phyloP scores from a whole-genome alignment of 2,888 invertebrate genomes.

The Ariolimax columbianus region DNA sequence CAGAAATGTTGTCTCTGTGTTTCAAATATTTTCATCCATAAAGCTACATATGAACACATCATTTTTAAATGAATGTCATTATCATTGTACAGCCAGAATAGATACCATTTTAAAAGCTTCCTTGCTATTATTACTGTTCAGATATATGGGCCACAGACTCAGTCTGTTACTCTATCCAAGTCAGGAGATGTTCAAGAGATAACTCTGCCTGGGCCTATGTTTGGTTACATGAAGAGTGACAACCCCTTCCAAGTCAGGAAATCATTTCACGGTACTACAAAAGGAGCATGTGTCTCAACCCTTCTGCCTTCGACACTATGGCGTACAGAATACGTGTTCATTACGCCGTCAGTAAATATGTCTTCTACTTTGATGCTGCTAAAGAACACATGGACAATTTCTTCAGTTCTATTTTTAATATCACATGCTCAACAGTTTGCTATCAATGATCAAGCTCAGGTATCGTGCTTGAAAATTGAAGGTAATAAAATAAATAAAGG shows the following conservation, averaged over 20 bases:
- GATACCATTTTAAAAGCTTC: no score
- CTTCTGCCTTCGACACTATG: conserved; percentile 1
- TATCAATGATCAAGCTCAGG: background rate
- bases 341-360: background rate
- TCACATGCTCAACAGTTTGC: background rate
- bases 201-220: background rate
- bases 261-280: background rate
- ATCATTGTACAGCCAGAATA: no score
- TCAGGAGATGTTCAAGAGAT: background rate
- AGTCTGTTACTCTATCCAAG: background rate
- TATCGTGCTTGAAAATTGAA: background rate
- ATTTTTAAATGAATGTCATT: no score
- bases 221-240: background rate
- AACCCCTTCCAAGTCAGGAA: background rate
- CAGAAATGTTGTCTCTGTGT: no score
- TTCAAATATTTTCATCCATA: no score
- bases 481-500: no score
- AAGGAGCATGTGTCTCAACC: background rate
- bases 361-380: background rate
- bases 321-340: background rate
- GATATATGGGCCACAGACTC: background rate
- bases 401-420: conserved; percentile 10
- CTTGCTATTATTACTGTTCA: background rate
- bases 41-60: no score
- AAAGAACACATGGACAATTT: background rate